Percentiles rank a stretch among this genome's conserved stretches.
These are phyloP conservation scores for Xylota sylvarum DNA, from an alignment of 2,888 invertebrate genomes.

Conservation along the genomic window DNA sequence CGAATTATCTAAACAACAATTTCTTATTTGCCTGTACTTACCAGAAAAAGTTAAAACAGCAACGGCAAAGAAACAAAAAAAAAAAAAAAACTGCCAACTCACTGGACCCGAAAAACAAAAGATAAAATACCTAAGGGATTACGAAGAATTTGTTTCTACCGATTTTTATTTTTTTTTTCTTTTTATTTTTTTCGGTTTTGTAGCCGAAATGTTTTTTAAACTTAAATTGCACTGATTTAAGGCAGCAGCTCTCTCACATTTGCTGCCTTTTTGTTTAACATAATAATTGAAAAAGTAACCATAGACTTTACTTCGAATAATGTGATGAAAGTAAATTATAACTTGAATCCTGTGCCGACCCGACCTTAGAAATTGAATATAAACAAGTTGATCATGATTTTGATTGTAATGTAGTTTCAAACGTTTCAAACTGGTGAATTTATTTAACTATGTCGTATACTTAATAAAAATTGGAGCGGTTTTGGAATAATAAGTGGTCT, in stretches of 20 bases:
- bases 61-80: conserved; percentile 8
- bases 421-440: no score
- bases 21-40: conserved; percentile 20
- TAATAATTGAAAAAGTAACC: conserved; percentile 38
- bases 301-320: neutral
- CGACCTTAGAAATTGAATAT: neutral
- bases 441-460: no score
- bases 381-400: neutral
- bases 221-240: conserved; percentile 30
- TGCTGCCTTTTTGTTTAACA: conserved; percentile 17
- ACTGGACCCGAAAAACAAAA: conserved; percentile 48
- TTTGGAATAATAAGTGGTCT: no score
- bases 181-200: conserved; percentile 10
- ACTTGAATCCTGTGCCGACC: neutral
- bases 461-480: no score
- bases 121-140: conserved; percentile 40
- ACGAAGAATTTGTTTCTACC: conserved; percentile 22
- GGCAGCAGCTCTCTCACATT: conserved; percentile 1
- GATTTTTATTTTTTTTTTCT: conserved; percentile 20
- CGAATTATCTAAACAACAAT: conserved; percentile 43
- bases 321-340: conserved; percentile 6
- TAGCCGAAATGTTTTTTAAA: conserved; percentile 24
- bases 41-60: conserved; percentile 15
- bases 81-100: conserved; percentile 28
- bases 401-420: neutral